Conservation (phyloP, 2,888 invertebrate species). For the Microplitis deprimator region DNA sequence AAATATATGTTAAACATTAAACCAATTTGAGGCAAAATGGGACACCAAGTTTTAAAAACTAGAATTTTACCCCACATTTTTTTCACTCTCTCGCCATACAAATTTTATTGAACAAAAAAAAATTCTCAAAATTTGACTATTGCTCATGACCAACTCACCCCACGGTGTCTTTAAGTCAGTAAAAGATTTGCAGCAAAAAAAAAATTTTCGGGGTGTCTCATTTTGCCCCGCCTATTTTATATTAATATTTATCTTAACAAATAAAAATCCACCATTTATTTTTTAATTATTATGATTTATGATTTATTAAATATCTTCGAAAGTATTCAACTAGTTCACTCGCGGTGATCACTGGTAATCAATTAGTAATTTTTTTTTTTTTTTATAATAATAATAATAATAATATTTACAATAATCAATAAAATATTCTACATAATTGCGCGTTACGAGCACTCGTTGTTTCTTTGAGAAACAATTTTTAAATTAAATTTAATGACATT, state of each 20-base stretch:
- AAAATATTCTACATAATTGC: neutral
- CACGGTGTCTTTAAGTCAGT: no score
- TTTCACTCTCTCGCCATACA: no score
- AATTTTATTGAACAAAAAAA: no score
- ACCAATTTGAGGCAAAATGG: neutral
- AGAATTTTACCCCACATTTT: no score
- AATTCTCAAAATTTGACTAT: no score
- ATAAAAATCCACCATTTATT: neutral
- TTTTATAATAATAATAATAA: neutral
- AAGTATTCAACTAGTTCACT: neutral
- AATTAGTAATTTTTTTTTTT: neutral
- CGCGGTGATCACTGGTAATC: neutral
- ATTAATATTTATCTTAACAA: neutral
- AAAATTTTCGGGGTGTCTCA: no score
- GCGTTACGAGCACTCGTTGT: neutral
- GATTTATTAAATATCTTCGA: no score
- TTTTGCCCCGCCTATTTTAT: no score
- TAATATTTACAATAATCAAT: neutral
- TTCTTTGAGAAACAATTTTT: constrained; percentile 11
- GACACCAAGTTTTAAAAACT: neutral
- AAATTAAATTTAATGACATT: neutral
- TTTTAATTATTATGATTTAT: neutral
- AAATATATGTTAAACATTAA: constrained; percentile 10
- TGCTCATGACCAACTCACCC: no score
- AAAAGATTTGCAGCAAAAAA: no score